phyloP scores from a whole-genome alignment of 2,797 vertebrate genomes.

The Acanthurus lineatus region DNA sequence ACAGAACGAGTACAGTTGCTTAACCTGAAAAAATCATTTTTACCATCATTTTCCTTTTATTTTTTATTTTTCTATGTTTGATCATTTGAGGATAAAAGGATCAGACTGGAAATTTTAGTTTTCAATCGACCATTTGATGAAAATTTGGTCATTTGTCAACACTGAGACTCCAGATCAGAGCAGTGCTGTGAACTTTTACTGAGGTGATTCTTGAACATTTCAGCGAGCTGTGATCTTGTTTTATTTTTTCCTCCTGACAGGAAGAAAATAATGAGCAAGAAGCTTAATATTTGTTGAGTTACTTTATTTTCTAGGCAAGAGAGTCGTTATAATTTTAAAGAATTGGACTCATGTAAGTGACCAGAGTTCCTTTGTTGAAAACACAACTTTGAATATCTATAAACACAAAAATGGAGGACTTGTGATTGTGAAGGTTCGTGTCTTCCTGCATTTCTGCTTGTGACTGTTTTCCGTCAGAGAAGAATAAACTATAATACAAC shows the following conservation, averaged over 20 bases:
- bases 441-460: too few relatives aligned
- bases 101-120: background rate
- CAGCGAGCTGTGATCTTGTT: too few relatives aligned
- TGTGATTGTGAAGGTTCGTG: too few relatives aligned
- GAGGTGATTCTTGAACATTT: too few relatives aligned
- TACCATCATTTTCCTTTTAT: background rate
- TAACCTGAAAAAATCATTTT: background rate
- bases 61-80: background rate
- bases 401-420: too few relatives aligned
- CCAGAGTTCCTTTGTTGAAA: too few relatives aligned
- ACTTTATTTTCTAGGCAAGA: background rate
- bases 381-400: too few relatives aligned
- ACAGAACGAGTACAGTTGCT: conserved; percentile 2
- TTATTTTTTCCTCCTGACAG: background rate
- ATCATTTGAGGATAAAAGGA: background rate
- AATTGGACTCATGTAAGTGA: too few relatives aligned
- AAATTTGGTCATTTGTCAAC: background rate
- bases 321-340: background rate
- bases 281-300: background rate
- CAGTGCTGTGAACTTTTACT: too few relatives aligned
- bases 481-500: too few relatives aligned
- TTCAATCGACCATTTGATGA: conserved; percentile 2
- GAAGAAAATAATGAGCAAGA: background rate
- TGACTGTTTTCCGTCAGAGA: too few relatives aligned
- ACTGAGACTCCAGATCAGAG: too few relatives aligned